Percentiles rank a stretch among this genome's conserved stretches.
Conservation (phyloP, 2,797 vertebrate genomes). For the Hypotaenidia philippensis region DNA sequence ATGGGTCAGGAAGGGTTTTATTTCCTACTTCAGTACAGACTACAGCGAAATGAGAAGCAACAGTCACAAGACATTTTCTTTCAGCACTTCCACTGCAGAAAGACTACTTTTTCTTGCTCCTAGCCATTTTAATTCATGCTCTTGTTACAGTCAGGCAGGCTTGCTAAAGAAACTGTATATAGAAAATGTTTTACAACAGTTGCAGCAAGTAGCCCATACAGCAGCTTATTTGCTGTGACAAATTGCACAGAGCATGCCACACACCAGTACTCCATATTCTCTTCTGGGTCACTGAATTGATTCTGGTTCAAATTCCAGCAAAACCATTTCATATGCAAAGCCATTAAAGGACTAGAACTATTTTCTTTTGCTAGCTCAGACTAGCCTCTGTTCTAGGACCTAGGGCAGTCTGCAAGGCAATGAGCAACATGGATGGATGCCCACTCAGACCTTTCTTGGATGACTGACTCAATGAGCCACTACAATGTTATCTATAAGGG, state of each 20-base stretch:
- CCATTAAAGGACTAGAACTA: neutral
- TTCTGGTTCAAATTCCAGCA: constrained; percentile 36
- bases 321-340: constrained; percentile 4
- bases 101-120: neutral
- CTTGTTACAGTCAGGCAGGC: neutral
- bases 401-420: neutral
- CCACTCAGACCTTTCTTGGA: neutral
- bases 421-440: neutral
- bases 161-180: neutral
- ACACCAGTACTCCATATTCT: neutral
- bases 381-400: neutral
- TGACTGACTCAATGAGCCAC: neutral
- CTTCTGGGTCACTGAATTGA: constrained; percentile 35
- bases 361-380: neutral
- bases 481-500: neutral
- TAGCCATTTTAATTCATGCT: neutral
- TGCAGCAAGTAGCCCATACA: neutral
- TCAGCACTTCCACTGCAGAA: neutral
- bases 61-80: neutral
- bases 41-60: neutral
- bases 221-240: constrained; percentile 10
- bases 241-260: neutral
- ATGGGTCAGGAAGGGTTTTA: neutral
- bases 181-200: neutral
- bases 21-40: neutral